These are phyloP conservation scores for Ormyrus thymus DNA, from an alignment of 2,888 invertebrate genomes.

Conservation along the genomic window DNA sequence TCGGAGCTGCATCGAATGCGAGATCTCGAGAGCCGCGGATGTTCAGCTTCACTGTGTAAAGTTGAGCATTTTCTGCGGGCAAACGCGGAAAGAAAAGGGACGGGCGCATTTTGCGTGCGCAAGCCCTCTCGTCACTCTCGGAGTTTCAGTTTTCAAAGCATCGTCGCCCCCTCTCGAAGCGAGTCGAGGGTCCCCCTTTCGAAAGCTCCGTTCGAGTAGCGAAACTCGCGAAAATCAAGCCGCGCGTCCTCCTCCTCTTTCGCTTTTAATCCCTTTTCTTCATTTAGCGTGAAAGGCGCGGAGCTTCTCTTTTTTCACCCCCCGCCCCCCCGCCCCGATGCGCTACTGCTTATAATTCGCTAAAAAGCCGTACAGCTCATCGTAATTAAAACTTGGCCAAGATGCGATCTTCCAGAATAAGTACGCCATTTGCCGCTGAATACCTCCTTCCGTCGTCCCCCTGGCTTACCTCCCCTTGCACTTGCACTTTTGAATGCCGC, in stretches of 20 bases:
- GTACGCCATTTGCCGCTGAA: slow-evolving; percentile 38
- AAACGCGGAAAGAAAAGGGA: not conserved
- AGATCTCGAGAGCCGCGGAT: not conserved
- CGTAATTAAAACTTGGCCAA: slow-evolving; percentile 48
- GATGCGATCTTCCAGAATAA: slow-evolving; percentile 36
- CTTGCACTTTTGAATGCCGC: not conserved
- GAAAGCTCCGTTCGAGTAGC: not conserved
- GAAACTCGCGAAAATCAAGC: slow-evolving; percentile 19
- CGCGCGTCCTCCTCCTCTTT: not conserved
- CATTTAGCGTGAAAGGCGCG: slow-evolving; percentile 30
- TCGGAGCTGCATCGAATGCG: not conserved
- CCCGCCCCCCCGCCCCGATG: not conserved
- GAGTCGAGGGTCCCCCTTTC: not conserved
- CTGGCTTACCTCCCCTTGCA: not conserved
- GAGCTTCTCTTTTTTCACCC: slow-evolving; percentile 1
- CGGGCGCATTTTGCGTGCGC: not conserved
- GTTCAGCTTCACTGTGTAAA: too few relatives aligned
- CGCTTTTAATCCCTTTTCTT: slow-evolving; percentile 38
- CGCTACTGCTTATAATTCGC: slow-evolving; percentile 15
- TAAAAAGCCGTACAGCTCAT: slow-evolving; percentile 40
- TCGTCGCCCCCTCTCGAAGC: not conserved
- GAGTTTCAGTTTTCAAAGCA: slow-evolving; percentile 33
- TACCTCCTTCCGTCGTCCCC: slow-evolving; percentile 2
- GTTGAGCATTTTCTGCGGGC: slow-evolving; percentile 1
- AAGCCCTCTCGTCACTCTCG: slow-evolving; percentile 14